Evolutionary conservation across 1,140 invertebrate genomes (phyloP).

Genomic region (Phortica variegata): DNA sequence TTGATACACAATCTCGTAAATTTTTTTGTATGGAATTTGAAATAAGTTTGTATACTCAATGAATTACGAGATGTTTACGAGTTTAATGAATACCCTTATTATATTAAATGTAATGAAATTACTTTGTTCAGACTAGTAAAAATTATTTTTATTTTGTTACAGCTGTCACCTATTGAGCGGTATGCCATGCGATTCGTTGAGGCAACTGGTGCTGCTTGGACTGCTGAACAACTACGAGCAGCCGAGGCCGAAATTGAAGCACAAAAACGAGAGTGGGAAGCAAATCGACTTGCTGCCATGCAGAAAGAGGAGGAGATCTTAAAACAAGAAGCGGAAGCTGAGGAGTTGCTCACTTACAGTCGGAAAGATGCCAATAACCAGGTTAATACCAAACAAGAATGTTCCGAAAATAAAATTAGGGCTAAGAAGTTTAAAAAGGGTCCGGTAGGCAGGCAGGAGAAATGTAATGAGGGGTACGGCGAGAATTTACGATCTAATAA

Average conservation of each 20-base stretch:
- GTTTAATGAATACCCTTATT: background rate
- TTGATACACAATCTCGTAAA: background rate
- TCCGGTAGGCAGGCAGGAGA: constrained; percentile 15
- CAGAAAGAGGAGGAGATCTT: constrained; percentile 71
- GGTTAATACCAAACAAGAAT: constrained; percentile 66
- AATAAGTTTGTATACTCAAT: background rate
- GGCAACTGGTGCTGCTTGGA: constrained; percentile 79
- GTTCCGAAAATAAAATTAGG: constrained; percentile 13
- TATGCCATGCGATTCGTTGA: constrained; percentile 94
- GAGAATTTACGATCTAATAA: background rate
- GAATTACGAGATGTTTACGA: background rate
- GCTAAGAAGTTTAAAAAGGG: constrained; percentile 17
- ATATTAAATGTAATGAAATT: background rate
- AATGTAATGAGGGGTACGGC: constrained; percentile 25
- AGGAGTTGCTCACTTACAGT: constrained; percentile 69
- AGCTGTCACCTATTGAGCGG: constrained; percentile 88
- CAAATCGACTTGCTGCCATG: constrained; percentile 73
- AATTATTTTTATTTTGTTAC: constrained; percentile 29
- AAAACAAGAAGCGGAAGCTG: constrained; percentile 66
- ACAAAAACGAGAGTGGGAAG: constrained; percentile 92
- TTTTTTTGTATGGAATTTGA: background rate
- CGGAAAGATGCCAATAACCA: constrained; percentile 76
- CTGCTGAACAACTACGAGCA: constrained; percentile 79
- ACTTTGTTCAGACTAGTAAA: background rate
- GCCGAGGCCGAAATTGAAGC: constrained; percentile 89